A percentile compares a stretch with the other conserved stretches of the same genome.
Conservation (phyloP, 2,797 vertebrate genomes). For the Momotus momota region DNA sequence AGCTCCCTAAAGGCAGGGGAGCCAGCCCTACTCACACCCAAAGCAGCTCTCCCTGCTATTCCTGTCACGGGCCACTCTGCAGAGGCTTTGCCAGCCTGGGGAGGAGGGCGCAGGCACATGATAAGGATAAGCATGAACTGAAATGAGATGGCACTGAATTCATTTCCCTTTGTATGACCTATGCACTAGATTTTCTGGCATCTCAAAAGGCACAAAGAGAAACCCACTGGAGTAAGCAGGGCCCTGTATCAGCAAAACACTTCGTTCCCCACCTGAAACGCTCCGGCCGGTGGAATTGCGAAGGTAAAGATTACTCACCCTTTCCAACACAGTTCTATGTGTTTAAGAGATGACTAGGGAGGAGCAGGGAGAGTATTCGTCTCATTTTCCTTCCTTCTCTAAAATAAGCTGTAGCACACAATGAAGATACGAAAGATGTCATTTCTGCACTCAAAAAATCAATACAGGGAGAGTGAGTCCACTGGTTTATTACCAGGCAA, state of each 20-base stretch:
- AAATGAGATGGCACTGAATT: slow-evolving; percentile 22
- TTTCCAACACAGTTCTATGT: neutral
- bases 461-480: neutral
- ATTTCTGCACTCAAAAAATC: neutral
- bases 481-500: neutral
- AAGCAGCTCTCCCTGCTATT: neutral
- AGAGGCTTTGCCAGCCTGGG: neutral
- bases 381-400: neutral
- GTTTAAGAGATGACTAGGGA: neutral
- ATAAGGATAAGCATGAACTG: slow-evolving; percentile 46
- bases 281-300: neutral
- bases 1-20: neutral
- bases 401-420: neutral
- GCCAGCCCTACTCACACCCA: neutral
- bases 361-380: neutral
- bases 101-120: slow-evolving; percentile 2
- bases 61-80: neutral
- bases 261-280: neutral
- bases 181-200: slow-evolving; percentile 29
- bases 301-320: slow-evolving; percentile 25
- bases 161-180: slow-evolving; percentile 29
- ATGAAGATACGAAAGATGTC: neutral
- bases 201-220: neutral
- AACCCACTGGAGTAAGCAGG: slow-evolving; percentile 12
- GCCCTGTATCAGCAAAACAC: slow-evolving; percentile 28